Conservation (phyloP, 2,113 vertebrate species). For the Paraplagusia blochii region DNA sequence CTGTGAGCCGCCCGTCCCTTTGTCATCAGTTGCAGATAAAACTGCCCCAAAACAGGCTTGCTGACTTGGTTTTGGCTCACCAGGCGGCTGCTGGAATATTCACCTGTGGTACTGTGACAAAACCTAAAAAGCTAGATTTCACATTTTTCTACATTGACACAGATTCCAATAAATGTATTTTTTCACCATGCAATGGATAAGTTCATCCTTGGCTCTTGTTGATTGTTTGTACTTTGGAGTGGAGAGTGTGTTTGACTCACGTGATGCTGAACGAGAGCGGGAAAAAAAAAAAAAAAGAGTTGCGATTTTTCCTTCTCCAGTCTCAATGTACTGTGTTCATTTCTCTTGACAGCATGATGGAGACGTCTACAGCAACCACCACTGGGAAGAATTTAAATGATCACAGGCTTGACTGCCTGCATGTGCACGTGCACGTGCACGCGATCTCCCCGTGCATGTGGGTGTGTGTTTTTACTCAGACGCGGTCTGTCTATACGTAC, state of each 20-base stretch:
- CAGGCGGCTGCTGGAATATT: constrained; percentile 58
- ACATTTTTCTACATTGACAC: constrained; percentile 77
- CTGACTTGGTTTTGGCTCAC: constrained; percentile 47
- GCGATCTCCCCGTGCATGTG: constrained; percentile 3
- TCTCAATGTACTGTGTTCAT: constrained; percentile 43
- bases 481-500: constrained; percentile 8
- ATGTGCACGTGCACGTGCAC: constrained; percentile 5
- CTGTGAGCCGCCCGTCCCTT: constrained; percentile 43
- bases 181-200: constrained; percentile 72
- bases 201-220: constrained; percentile 52
- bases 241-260: neutral
- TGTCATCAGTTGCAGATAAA: constrained; percentile 58
- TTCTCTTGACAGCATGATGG: constrained; percentile 52
- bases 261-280: neutral
- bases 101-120: constrained; percentile 73
- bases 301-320: constrained; percentile 3
- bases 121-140: constrained; percentile 73
- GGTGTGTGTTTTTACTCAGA: constrained; percentile 2
- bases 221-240: constrained; percentile 28
- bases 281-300: constrained; percentile 1
- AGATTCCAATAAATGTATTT: constrained; percentile 82
- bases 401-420: constrained; percentile 34
- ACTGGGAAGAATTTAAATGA: constrained; percentile 47
- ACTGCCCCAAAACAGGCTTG: constrained; percentile 61
- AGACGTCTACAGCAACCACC: constrained; percentile 51